Evolutionary conservation across 1,140 invertebrate species (phyloP).

Genomic region (Galleria mellonella): DNA sequence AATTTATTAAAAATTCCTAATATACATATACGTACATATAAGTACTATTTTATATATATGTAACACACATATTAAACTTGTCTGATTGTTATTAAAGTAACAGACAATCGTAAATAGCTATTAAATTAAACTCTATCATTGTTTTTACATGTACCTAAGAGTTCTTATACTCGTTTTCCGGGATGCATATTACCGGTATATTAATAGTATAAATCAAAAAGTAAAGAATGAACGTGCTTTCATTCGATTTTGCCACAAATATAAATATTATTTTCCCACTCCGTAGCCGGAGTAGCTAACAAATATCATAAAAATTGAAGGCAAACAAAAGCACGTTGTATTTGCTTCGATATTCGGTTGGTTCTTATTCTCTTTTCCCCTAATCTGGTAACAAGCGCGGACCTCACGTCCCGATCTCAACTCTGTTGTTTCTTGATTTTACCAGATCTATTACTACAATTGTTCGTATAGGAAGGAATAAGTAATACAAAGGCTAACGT

Average conservation of each 20-base stretch:
- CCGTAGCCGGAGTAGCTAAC: conserved; percentile 31
- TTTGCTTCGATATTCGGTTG: conserved; percentile 58
- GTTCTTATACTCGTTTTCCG: too few relatives aligned
- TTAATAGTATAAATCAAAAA: too few relatives aligned
- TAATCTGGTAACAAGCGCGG: conserved; percentile 47
- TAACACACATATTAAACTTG: too few relatives aligned
- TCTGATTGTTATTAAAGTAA: too few relatives aligned
- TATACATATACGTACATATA: too few relatives aligned
- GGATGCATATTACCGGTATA: too few relatives aligned
- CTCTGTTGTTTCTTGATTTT: conserved; percentile 61
- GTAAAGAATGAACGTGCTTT: conserved; percentile 23
- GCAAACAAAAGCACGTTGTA: conserved; percentile 54
- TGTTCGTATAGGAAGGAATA: conserved; percentile 8
- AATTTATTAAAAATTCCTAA: too few relatives aligned
- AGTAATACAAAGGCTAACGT: conserved; percentile 7
- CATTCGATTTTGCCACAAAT: conserved; percentile 22
- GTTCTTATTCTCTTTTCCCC: conserved; percentile 51
- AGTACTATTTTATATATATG: too few relatives aligned
- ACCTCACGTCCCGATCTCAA: conserved; percentile 47
- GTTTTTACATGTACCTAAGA: too few relatives aligned
- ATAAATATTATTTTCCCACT: conserved; percentile 28
- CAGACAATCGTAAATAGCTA: too few relatives aligned
- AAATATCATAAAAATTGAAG: conserved; percentile 63
- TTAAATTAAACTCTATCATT: too few relatives aligned
- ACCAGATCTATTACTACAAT: conserved; percentile 1